Percentiles rank a stretch among this genome's conserved stretches.
phyloP scores from a whole-genome alignment of 1,140 invertebrate species.

The Drosophila setifemur region DNA sequence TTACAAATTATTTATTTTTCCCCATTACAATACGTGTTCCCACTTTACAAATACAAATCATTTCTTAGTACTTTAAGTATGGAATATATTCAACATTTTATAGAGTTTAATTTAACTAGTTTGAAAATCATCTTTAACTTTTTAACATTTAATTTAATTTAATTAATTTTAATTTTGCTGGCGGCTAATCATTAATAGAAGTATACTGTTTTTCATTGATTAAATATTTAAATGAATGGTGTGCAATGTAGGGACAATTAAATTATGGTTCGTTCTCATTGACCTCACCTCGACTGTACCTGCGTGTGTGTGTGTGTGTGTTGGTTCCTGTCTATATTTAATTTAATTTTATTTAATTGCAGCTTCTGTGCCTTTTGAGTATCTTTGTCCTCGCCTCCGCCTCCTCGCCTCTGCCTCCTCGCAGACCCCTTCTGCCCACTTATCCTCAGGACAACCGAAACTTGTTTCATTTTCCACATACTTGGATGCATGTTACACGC shows the following conservation, averaged over 20 bases:
- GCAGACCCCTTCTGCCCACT: not conserved
- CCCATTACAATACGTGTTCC: no score
- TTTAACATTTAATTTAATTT: not conserved
- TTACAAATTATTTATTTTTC: no score
- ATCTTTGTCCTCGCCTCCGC: constrained; percentile 47
- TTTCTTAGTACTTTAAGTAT: no score
- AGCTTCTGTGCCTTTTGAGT: constrained; percentile 57
- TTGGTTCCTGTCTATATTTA: constrained; percentile 43
- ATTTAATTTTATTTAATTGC: constrained; percentile 50
- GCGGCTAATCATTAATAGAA: no score
- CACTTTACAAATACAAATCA: no score
- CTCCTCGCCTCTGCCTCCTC: no score
- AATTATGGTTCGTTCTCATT: no score
- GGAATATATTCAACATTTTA: no score
- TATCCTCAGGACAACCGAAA: constrained; percentile 2
- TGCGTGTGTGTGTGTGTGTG: constrained; percentile 12
- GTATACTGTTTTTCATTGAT: not conserved
- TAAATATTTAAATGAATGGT: not conserved
- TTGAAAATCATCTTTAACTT: no score
- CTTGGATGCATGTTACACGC: constrained; percentile 38
- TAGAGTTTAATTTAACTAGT: no score
- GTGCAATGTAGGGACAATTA: no score
- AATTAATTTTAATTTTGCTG: not conserved
- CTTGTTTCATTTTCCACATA: constrained; percentile 65
- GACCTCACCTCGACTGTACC: not conserved